Percentiles rank a stretch among this genome's conserved stretches.
phyloP scores from a whole-genome alignment of 2,888 invertebrate genomes.

The Limnephilus lunatus region DNA sequence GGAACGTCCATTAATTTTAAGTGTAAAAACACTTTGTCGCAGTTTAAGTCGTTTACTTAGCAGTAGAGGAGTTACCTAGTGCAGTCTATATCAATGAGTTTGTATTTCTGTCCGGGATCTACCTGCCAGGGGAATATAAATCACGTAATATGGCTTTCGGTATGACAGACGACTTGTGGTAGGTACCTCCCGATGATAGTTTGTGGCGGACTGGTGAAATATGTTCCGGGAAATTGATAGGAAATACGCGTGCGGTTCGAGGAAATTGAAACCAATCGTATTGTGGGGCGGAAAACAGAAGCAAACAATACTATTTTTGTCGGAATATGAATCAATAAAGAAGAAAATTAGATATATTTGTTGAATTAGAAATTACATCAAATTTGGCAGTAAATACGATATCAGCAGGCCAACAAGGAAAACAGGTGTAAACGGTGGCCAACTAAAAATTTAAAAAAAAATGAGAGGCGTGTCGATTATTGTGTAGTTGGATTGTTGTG shows the following conservation, averaged over 20 bases:
- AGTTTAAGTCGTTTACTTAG: background rate
- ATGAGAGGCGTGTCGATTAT: background rate
- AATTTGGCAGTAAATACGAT: background rate
- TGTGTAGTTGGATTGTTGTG: too few species aligned
- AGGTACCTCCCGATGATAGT: background rate
- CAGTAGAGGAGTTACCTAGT: background rate
- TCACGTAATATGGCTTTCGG: background rate
- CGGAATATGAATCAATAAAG: background rate
- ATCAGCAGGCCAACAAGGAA: background rate
- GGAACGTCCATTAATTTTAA: too few species aligned
- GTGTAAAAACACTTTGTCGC: too few species aligned
- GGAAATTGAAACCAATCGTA: background rate
- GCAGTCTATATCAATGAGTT: background rate
- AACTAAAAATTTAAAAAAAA: too few species aligned
- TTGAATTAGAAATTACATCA: background rate
- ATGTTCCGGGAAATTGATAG: background rate
- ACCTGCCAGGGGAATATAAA: background rate
- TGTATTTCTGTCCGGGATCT: background rate
- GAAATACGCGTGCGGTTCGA: background rate
- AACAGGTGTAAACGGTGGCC: background rate
- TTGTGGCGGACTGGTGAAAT: background rate
- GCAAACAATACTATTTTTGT: background rate
- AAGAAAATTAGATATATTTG: background rate
- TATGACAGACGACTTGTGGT: slow-evolving; percentile 5
- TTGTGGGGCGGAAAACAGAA: background rate